Conservation (phyloP, 2,888 invertebrate species). For the Cerastis leucographa region DNA sequence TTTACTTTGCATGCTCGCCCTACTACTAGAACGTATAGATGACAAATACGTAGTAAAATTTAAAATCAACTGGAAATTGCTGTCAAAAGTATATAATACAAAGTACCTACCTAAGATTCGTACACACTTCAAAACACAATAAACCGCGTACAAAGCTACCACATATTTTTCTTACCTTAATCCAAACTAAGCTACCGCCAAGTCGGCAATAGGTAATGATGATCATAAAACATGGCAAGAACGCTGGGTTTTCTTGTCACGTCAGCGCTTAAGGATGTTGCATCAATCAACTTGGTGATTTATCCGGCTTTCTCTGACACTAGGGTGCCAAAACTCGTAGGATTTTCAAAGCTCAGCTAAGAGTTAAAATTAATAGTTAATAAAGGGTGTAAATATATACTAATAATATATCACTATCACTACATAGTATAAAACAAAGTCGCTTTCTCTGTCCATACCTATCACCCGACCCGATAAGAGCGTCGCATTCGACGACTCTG, state of each 20-base stretch:
- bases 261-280: constrained; percentile 8
- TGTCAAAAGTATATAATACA: neutral
- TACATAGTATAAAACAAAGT: no score
- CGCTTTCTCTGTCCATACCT: no score
- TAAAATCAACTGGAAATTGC: neutral
- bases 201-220: neutral
- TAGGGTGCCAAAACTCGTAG: neutral
- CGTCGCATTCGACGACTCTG: no score
- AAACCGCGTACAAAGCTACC: neutral
- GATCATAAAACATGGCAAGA: neutral
- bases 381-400: no score
- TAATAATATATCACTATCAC: no score
- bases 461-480: no score
- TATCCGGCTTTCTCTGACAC: neutral
- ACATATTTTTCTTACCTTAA: neutral
- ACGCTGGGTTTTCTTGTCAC: neutral
- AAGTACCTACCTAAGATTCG: neutral
- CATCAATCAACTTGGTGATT: constrained; percentile 14
- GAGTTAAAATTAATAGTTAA: neutral
- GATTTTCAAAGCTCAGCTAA: neutral
- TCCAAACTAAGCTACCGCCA: neutral
- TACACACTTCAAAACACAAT: neutral
- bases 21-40: neutral
- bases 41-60: neutral
- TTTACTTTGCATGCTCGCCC: neutral